Conservation (phyloP, 2,113 vertebrate genomes). For the Elanoides forficatus region DNA sequence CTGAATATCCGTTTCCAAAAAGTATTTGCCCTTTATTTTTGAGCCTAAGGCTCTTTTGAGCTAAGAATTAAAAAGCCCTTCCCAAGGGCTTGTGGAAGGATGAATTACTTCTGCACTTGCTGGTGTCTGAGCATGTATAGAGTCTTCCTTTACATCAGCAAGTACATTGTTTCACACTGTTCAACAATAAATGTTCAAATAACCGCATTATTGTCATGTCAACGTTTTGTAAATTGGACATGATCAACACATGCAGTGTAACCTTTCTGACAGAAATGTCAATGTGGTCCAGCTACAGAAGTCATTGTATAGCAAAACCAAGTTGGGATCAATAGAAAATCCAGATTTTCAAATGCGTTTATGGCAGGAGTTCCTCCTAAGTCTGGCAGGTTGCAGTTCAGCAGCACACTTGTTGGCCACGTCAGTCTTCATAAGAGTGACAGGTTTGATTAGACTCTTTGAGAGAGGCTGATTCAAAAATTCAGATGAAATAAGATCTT, state of each 20-base stretch:
- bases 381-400: constrained; percentile 44
- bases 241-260: neutral
- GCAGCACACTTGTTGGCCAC: constrained; percentile 24
- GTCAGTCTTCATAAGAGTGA: constrained; percentile 54
- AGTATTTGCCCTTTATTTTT: neutral
- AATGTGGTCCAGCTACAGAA: neutral
- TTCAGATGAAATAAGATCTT: neutral
- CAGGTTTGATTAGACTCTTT: constrained; percentile 43
- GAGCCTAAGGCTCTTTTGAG: neutral
- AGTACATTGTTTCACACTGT: neutral
- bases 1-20: neutral
- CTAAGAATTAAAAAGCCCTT: neutral
- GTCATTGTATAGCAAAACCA: neutral
- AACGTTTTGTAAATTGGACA: neutral
- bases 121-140: neutral
- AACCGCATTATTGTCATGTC: neutral
- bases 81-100: neutral
- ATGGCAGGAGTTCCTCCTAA: neutral
- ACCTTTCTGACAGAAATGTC: neutral
- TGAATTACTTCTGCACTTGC: neutral
- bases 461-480: constrained; percentile 31
- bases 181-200: neutral
- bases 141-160: neutral
- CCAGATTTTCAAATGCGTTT: neutral
- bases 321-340: constrained; percentile 32